Evolutionary conservation across 2,888 invertebrate genomes (phyloP).

Genomic region (Himalopsyche japonica): DNA sequence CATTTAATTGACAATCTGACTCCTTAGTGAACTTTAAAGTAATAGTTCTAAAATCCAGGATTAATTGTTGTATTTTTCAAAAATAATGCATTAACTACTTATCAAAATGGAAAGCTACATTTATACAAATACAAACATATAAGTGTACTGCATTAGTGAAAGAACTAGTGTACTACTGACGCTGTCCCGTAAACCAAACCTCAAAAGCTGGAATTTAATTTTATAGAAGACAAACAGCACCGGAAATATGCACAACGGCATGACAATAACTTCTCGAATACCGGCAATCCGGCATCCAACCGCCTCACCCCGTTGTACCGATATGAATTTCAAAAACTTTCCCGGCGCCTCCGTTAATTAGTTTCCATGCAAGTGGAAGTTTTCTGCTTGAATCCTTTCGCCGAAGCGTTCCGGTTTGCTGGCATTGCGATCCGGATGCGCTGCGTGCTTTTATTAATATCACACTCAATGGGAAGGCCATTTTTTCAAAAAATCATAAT

Average conservation of each 20-base stretch:
- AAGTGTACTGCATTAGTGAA: background rate
- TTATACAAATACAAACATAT: no score
- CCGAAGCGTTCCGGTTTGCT: background rate
- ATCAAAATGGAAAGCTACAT: no score
- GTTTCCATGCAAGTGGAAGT: background rate
- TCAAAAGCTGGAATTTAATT: background rate
- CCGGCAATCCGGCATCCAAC: background rate
- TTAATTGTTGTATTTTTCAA: no score
- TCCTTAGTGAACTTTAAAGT: no score
- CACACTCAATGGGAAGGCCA: background rate
- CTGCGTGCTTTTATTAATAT: background rate
- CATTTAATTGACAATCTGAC: no score
- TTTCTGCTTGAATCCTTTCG: background rate
- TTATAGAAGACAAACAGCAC: background rate
- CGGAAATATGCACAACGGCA: background rate
- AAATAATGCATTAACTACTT: no score
- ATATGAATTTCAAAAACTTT: background rate
- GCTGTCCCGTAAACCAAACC: background rate
- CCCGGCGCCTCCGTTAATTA: background rate
- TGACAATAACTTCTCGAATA: background rate
- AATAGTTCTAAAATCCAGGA: no score
- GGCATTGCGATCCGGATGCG: background rate
- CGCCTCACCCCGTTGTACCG: background rate
- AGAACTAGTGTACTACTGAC: background rate
- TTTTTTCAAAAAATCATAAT: background rate